phyloP scores from a whole-genome alignment of 2,888 invertebrate genomes.

The Pimpla rufipes region DNA sequence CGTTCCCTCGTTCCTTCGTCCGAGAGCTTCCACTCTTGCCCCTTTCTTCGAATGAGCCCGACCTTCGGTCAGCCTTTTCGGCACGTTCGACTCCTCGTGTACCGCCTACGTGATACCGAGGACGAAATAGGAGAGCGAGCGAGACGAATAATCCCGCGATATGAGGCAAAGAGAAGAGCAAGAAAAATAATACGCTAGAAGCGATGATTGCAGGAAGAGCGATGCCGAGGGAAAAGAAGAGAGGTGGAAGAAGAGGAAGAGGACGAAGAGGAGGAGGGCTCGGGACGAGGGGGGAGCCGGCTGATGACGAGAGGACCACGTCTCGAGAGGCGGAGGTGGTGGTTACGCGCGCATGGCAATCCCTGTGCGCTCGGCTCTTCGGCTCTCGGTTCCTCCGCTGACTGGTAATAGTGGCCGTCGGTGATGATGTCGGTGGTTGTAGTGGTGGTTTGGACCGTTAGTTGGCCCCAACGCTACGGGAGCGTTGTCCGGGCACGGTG shows the following conservation, averaged over 20 bases:
- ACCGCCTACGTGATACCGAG: constrained; percentile 7
- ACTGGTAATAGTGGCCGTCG: constrained; percentile 52
- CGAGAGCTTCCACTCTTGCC: neutral
- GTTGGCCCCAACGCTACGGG: constrained; percentile 84
- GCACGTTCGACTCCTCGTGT: constrained; percentile 31
- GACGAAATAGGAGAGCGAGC: neutral
- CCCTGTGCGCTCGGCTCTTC: constrained; percentile 43
- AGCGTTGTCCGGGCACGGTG: constrained; percentile 84
- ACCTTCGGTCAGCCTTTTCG: constrained; percentile 35
- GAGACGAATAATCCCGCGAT: constrained; percentile 1
- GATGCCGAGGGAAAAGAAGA: constrained; percentile 27
- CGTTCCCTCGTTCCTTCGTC: neutral
- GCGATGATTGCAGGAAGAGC: constrained; percentile 7
- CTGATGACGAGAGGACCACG: constrained; percentile 49
- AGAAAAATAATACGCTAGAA: constrained; percentile 26
- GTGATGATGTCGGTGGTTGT: constrained; percentile 66
- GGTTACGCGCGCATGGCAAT: constrained; percentile 54
- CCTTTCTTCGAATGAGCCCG: constrained; percentile 9
- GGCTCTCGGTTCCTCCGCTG: neutral
- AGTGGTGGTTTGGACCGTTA: constrained; percentile 84
- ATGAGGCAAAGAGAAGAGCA: constrained; percentile 6
- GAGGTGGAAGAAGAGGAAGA: constrained; percentile 2
- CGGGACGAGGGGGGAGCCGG: constrained; percentile 31
- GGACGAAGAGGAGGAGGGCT: constrained; percentile 26
- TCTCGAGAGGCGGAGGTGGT: constrained; percentile 37